These are phyloP conservation scores for Daubentonia madagascariensis DNA, from an alignment of 2,113 vertebrate species.

Conservation along the genomic window DNA sequence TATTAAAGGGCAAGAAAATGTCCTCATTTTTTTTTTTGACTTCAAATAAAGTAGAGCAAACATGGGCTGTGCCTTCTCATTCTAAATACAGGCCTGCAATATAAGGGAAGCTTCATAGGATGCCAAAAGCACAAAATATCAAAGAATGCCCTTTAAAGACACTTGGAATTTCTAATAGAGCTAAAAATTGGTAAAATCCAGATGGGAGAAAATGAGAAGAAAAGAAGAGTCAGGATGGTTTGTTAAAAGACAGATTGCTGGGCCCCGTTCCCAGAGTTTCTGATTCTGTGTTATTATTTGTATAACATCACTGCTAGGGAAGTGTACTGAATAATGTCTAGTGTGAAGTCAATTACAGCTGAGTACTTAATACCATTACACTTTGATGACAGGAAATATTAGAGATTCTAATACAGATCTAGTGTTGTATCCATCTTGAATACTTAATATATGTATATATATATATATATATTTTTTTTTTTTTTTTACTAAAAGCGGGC, in stretches of 20 bases:
- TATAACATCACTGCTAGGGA: background rate
- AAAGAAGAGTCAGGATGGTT: background rate
- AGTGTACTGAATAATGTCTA: background rate
- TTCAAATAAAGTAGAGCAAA: constrained; percentile 66
- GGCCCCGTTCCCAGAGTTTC: background rate
- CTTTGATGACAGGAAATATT: background rate
- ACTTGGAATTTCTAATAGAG: constrained; percentile 38
- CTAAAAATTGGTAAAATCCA: constrained; percentile 44
- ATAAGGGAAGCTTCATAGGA: constrained; percentile 38
- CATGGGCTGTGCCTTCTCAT: constrained; percentile 20
- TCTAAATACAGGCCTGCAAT: constrained; percentile 47
- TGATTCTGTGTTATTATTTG: background rate
- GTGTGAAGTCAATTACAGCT: background rate
- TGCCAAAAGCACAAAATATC: constrained; percentile 46
- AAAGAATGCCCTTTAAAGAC: constrained; percentile 50
- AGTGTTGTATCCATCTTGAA: background rate
- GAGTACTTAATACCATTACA: background rate
- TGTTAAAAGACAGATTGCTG: constrained; percentile 28
- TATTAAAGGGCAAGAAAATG: constrained; percentile 59
- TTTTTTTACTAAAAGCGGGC: background rate
- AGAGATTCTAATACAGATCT: background rate
- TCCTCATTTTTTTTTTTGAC: background rate
- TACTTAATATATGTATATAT: background rate
- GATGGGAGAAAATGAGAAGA: constrained; percentile 43
- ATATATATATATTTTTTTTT: background rate